These are phyloP conservation scores for Peromyscus maniculatus DNA, from an alignment of 2,113 vertebrate species.

Conservation along the genomic window DNA sequence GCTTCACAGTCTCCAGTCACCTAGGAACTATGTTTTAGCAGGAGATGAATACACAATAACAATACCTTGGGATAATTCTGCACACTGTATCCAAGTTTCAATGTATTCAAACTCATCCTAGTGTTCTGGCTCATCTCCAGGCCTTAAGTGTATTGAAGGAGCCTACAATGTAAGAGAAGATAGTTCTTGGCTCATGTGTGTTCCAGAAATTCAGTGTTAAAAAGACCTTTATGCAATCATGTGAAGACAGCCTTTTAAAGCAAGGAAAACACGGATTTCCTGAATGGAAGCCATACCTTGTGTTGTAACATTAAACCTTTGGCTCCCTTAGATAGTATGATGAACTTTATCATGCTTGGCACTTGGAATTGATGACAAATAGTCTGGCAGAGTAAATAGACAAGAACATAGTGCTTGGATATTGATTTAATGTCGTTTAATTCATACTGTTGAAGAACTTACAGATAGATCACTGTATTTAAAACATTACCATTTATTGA, in stretches of 20 bases:
- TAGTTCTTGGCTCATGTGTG: background rate
- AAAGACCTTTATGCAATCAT: background rate
- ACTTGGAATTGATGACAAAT: background rate
- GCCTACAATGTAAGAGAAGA: background rate
- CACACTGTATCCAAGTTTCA: background rate
- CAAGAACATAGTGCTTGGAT: background rate
- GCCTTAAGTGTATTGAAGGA: background rate
- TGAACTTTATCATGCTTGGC: background rate
- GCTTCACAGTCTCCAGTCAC: background rate
- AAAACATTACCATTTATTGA: slow-evolving; percentile 20
- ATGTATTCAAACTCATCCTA: background rate
- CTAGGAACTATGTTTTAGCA: background rate
- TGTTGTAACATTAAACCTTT: slow-evolving; percentile 10
- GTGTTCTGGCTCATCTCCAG: background rate
- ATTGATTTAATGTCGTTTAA: slow-evolving; percentile 30
- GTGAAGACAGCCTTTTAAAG: background rate
- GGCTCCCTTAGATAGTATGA: background rate
- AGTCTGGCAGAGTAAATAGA: background rate
- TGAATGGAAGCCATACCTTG: slow-evolving; percentile 37
- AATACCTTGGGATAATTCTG: background rate
- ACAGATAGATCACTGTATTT: background rate
- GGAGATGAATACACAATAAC: background rate
- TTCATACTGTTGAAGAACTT: background rate
- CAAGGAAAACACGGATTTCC: background rate
- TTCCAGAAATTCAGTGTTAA: slow-evolving; percentile 49